Evolutionary conservation across 2,113 vertebrate species (phyloP), one percentile per base, ranked within the genome.

Genomic region (Rutilus rutilus): DNA sequence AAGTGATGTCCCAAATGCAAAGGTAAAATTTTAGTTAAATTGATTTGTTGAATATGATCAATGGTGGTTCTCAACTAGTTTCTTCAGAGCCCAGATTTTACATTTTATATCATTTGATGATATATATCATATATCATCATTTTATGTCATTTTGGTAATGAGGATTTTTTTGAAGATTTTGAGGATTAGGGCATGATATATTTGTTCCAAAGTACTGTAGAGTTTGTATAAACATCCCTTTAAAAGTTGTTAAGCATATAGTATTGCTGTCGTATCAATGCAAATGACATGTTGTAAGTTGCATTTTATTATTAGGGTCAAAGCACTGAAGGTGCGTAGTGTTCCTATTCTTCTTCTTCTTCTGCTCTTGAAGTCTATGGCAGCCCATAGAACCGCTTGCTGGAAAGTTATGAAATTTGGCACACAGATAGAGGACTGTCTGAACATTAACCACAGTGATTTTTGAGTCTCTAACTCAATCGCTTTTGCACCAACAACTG

Each of bases 331-430:
- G 39, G 1, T 42, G 39, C 39, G 7, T 42, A 36, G 1, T 42
- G 39, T 42, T 42, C 39, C 6, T 42, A 7, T 42, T 42, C 6
- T 42, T 42, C 39, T 36, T 36, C 36, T 71, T 52, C 64, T 54
- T n/a, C 25, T 54, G 81, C 65, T 47, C 54, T 71, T 33, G n/a
- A 64, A 21, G 71, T 57, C 71, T 76, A 62, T 75, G 45, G 54
- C n/a, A 76, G 12, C 33, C 67, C 81, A 73, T 39, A 83, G 39
- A 83, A 39, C 52, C 1, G 9, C 60, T 64, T 64, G 25, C 1
- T 25, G 60, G 12, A 15, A 27, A 27, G 60, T 27, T 27, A 54
- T 54, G 17, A 17, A 54, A 54, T 54, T 15, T 54, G 52, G 6
- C 17, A 19, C 17, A 19, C 52, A 54, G 17, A 19, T 19, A 54